Evolutionary conservation across 2,888 invertebrate species (phyloP).

Genomic region (Rugalucina vietnamica): DNA sequence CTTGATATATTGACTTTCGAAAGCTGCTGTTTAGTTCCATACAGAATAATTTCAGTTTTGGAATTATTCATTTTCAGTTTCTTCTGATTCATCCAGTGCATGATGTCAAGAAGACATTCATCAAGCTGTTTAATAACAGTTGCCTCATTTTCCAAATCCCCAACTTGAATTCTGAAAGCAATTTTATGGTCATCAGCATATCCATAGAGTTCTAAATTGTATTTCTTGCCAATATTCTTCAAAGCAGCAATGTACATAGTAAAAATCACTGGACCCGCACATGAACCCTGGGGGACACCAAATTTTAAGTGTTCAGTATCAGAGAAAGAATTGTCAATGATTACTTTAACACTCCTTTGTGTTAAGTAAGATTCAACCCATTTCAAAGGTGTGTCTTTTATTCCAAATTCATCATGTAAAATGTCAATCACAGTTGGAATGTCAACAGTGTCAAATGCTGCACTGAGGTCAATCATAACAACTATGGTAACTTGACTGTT

Average conservation of each 20-base stretch:
- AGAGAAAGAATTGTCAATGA: constrained; percentile 24
- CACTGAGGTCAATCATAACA: constrained; percentile 42
- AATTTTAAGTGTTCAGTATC: constrained; percentile 27
- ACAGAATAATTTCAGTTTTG: constrained; percentile 38
- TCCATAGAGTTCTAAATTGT: constrained; percentile 31
- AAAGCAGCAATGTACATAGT: constrained; percentile 46
- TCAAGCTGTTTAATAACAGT: constrained; percentile 16
- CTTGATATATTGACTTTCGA: constrained; percentile 32
- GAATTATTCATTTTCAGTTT: constrained; percentile 50
- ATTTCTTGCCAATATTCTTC: constrained; percentile 34
- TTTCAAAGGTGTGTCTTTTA: constrained; percentile 27
- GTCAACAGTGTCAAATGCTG: constrained; percentile 41
- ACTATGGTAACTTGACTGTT: constrained; percentile 21
- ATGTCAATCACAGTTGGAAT: constrained; percentile 25
- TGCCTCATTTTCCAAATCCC: constrained; percentile 20
- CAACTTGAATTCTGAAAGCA: constrained; percentile 36
- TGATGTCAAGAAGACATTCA: constrained; percentile 37
- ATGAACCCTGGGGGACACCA: constrained; percentile 48
- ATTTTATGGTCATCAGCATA: constrained; percentile 45
- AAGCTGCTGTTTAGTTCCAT: constrained; percentile 44
- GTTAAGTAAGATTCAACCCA: constrained; percentile 45
- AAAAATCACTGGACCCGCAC: constrained; percentile 43
- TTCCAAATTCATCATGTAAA: constrained; percentile 30
- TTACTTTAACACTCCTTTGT: constrained; percentile 25
- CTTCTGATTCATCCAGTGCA: constrained; percentile 42